Conservation (phyloP, 1,140 invertebrate genomes). For the Condylostylus longicornis region DNA sequence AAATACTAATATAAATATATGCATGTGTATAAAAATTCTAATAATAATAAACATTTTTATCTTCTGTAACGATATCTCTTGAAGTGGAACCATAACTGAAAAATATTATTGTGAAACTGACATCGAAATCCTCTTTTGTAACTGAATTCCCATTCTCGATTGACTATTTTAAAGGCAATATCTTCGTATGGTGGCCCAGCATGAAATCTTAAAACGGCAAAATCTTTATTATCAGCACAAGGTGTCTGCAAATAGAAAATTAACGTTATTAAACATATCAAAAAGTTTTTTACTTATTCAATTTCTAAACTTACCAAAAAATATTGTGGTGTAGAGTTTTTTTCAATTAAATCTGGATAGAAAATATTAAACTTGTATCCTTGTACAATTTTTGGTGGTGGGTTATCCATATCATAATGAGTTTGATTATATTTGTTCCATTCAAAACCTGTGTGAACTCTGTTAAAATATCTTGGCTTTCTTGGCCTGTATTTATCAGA, state of each 20-base stretch:
- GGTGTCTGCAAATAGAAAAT: conserved; percentile 49
- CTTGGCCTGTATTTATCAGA: conserved; percentile 95
- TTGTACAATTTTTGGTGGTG: conserved; percentile 98
- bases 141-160: conserved; percentile 98
- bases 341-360: conserved; percentile 97
- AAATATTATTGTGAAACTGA: conserved; percentile 99
- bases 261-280: no score
- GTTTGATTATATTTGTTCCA: conserved; percentile 99
- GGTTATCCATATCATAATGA: conserved; percentile 99
- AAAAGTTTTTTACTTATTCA: no score
- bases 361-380: conserved; percentile 99
- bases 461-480: conserved; percentile 96
- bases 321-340: conserved; percentile 85
- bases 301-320: conserved; percentile 63
- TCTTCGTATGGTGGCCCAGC: conserved; percentile 98
- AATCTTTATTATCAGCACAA: conserved; percentile 84
- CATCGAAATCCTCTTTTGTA: conserved; percentile 96
- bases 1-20: no score
- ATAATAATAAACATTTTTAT: no score
- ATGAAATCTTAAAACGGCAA: conserved; percentile 86
- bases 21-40: no score
- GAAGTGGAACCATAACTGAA: conserved; percentile 99
- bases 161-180: conserved; percentile 99
- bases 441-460: conserved; percentile 91
- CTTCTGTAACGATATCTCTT: conserved; percentile 92